Percentiles rank a stretch among this genome's conserved stretches.
phyloP scores from a whole-genome alignment of 2,113 vertebrate species.

The Labrus mixtus region DNA sequence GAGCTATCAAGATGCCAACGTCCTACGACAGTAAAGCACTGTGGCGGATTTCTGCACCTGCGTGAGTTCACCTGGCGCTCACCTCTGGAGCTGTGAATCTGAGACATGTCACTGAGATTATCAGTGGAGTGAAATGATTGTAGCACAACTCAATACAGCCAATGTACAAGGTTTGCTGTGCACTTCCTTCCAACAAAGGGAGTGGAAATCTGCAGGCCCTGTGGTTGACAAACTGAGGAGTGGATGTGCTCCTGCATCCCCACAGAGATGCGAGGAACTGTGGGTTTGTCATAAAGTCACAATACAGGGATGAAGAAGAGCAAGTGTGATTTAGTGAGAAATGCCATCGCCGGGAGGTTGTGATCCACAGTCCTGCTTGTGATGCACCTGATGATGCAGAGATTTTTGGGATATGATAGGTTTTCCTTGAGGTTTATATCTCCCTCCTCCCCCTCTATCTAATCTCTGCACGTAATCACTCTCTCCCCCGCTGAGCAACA shows the following conservation, averaged over 20 bases:
- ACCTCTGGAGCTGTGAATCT: conserved; percentile 34
- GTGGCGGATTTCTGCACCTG: conserved; percentile 17
- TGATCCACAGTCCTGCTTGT: conserved; percentile 47
- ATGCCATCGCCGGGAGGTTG: conserved; percentile 39
- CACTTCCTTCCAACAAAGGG: conserved; percentile 34
- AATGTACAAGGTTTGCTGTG: conserved; percentile 24
- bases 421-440: conserved; percentile 64
- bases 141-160: conserved; percentile 40
- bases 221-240: conserved; percentile 32
- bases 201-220: conserved; percentile 36
- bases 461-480: conserved; percentile 73
- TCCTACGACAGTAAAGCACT: conserved; percentile 16
- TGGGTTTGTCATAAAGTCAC: conserved; percentile 40
- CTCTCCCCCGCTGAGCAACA: conserved; percentile 50
- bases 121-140: conserved; percentile 55
- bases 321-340: conserved; percentile 48
- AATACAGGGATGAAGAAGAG: conserved; percentile 33
- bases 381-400: conserved; percentile 54
- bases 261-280: conserved; percentile 12
- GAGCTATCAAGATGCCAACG: conserved; percentile 3
- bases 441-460: conserved; percentile 48
- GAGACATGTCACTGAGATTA: conserved; percentile 53
- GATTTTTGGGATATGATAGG: conserved; percentile 53
- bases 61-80: conserved; percentile 44
- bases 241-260: conserved; percentile 23